Evolutionary conservation across 37 sponge, comb jelly and placozoan genomes (phyloP), one percentile per base, ranked within the genome.

Genomic region (Petrosia ficiformis): DNA sequence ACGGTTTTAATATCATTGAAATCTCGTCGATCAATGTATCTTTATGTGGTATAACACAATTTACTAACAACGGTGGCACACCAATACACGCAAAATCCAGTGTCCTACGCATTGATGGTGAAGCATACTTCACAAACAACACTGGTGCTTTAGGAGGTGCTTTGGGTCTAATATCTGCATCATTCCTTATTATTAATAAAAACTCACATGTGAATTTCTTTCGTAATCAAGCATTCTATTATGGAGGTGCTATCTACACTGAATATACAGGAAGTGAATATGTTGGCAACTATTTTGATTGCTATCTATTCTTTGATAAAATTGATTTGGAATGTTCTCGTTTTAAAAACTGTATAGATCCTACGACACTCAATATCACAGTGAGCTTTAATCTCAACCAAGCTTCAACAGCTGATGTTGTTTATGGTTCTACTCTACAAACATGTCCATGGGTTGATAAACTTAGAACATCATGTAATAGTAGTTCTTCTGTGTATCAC

Each of bases 391-490:
- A 42, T 2, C 43, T 48, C 44, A 84, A 84, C 35, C 22, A 14
- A 0, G 77, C 84, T 32, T 65, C 63, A 24, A 69, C 65, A 11
- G 78, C 76, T 34, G 37, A 37, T 4, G 39, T 44, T 38, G 52
- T 84, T 6, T 84, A 71, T 44, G 84, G 84, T n/a, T 54, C 78
- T 2, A 72, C 72, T 37, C 67, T 84, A 19, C 78, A 84, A 3
- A 65, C 67, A 31, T 84, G 84, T 36, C 66, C 71, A 11, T 84
- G 84, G 84, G 43, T 52, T 31, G 54, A 1, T 2, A 26, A 43
- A 19, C 19, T 77, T 26, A 59, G 43, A 38, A 14, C 52, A 19
- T 14, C 8, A 48, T 19, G 14, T 14, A 48, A 48, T 48, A 48
- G 8, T n/a, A n/a, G n/a, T 19, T 19, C 54, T 19, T 48, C 54